Conservation (phyloP, 2,113 vertebrate genomes). For the Eonycteris spelaea region DNA sequence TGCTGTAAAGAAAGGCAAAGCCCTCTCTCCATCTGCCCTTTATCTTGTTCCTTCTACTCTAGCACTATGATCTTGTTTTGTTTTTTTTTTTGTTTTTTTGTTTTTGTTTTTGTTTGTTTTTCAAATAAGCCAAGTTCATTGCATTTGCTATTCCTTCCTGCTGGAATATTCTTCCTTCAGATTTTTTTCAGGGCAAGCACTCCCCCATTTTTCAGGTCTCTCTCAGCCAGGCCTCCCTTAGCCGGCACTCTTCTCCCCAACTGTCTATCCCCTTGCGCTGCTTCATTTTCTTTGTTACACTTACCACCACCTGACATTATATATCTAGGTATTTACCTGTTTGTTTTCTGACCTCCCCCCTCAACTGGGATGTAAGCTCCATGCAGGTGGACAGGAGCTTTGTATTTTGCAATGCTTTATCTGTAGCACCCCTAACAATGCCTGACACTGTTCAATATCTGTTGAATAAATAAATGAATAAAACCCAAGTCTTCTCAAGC, state of each 20-base stretch:
- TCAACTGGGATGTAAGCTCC: not conserved
- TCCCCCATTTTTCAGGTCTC: not conserved
- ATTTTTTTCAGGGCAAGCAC: not conserved
- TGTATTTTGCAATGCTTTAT: not conserved
- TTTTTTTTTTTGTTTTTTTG: too few relatives aligned
- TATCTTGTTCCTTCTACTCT: not conserved
- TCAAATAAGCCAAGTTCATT: not conserved
- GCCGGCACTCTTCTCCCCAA: rapidly evolving
- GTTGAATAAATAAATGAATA: not conserved
- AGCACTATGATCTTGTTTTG: not conserved
- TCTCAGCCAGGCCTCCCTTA: not conserved
- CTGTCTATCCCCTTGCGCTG: not conserved
- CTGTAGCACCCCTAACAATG: not conserved
- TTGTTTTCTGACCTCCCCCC: not conserved
- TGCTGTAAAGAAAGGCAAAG: not conserved
- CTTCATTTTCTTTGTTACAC: not conserved
- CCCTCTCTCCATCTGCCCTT: not conserved
- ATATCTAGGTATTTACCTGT: not conserved
- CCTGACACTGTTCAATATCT: not conserved
- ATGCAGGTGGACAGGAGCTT: not conserved
- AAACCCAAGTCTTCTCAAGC: not conserved
- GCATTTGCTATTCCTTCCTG: not conserved
- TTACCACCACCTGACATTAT: not conserved
- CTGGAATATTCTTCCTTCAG: not conserved
- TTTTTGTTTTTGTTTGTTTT: not conserved